A percentile compares a stretch with the other conserved stretches of the same genome.
These are phyloP conservation scores for Tyto alba DNA, from an alignment of 2,113 vertebrate genomes.

Conservation along the genomic window DNA sequence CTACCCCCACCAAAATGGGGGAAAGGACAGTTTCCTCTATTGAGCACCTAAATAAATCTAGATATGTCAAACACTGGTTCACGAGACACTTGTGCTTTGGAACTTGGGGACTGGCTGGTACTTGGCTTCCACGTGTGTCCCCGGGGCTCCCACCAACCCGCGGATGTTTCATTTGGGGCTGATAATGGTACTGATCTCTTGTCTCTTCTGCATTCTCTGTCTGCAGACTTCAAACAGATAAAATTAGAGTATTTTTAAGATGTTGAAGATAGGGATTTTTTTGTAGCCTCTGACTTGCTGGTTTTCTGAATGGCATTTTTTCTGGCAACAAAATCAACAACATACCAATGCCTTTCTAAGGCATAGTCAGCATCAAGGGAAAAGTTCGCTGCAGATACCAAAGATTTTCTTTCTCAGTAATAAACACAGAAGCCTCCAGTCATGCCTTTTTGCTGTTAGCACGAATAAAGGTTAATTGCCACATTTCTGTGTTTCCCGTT, in stretches of 20 bases:
- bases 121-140: accelerated
- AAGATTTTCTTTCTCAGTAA: background rate
- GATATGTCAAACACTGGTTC: accelerated
- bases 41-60: background rate
- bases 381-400: background rate
- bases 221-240: accelerated
- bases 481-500: background rate
- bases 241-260: no score
- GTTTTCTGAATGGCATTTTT: background rate
- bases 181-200: accelerated
- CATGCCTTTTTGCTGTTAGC: background rate
- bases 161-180: no score
- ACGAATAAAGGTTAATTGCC: background rate
- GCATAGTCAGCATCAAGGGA: background rate
- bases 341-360: background rate
- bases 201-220: accelerated
- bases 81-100: background rate
- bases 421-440: background rate
- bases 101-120: accelerated
- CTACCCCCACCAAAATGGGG: background rate
- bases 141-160: background rate
- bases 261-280: background rate
- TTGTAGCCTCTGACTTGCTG: background rate
- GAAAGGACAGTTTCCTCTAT: accelerated
- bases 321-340: background rate